These are phyloP conservation scores for Cybosia mesomella DNA, from an alignment of 2,888 invertebrate genomes.

Conservation along the genomic window DNA sequence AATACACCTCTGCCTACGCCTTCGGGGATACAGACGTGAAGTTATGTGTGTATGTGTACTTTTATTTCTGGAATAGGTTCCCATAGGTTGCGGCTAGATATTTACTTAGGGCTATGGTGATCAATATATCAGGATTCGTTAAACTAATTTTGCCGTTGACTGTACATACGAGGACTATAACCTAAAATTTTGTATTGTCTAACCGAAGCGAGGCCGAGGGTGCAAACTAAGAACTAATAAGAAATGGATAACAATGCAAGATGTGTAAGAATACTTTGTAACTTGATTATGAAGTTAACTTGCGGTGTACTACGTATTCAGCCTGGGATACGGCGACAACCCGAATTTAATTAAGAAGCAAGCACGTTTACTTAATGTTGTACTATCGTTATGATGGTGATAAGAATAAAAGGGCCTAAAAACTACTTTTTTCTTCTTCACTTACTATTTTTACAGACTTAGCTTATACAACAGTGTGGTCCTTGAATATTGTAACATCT, in stretches of 20 bases:
- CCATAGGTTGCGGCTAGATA: no score
- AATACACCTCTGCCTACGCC: no score
- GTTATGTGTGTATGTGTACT: no score
- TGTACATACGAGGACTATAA: conserved; percentile 1
- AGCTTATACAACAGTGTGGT: no score
- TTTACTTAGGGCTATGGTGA: no score
- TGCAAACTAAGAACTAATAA: conserved; percentile 30
- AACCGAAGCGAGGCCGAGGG: background rate
- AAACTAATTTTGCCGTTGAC: no score
- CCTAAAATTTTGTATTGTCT: background rate
- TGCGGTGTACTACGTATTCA: conserved; percentile 30
- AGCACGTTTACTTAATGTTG: background rate
- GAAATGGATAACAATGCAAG: conserved; percentile 32
- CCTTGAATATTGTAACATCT: no score
- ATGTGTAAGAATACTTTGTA: conserved; percentile 32
- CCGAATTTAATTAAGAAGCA: conserved; percentile 39
- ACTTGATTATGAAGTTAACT: conserved; percentile 46
- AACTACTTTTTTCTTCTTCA: no score
- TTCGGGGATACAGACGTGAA: no score
- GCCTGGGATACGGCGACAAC: conserved; percentile 1
- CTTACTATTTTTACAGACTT: no score
- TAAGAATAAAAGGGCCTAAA: background rate
- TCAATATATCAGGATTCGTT: no score
- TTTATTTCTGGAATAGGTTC: no score
- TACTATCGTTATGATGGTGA: background rate